phyloP scores from a whole-genome alignment of 2,888 invertebrate genomes.

The Bombyx huttoni region DNA sequence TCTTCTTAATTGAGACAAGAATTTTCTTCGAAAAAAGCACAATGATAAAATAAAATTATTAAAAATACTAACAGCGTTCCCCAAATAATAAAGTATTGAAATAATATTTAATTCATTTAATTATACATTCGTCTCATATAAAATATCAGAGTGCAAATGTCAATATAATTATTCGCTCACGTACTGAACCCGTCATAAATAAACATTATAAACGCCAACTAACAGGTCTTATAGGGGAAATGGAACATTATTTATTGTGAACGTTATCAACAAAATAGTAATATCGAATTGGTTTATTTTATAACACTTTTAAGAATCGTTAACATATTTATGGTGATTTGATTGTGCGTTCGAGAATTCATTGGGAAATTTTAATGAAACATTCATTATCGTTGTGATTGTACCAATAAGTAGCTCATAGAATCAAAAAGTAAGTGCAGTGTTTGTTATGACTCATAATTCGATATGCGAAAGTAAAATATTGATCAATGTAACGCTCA shows the following conservation, averaged over 20 bases:
- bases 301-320: neutral
- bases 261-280: neutral
- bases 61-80: no score
- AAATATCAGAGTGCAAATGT: constrained; percentile 20
- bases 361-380: no score
- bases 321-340: neutral
- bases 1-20: no score
- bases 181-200: constrained; percentile 29
- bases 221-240: constrained; percentile 29
- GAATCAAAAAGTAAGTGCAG: no score
- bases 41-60: no score
- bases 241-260: constrained; percentile 10
- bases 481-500: no score
- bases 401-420: no score
- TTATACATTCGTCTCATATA: constrained; percentile 10
- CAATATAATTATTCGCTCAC: constrained; percentile 29
- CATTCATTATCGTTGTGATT: no score
- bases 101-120: constrained; percentile 2
- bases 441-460: no score
- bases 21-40: no score
- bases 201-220: constrained; percentile 16
- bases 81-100: neutral
- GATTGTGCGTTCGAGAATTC: neutral
- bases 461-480: no score
- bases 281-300: neutral